phyloP scores from a whole-genome alignment of 1,140 invertebrate genomes.

The Neuroterus valhalla region DNA sequence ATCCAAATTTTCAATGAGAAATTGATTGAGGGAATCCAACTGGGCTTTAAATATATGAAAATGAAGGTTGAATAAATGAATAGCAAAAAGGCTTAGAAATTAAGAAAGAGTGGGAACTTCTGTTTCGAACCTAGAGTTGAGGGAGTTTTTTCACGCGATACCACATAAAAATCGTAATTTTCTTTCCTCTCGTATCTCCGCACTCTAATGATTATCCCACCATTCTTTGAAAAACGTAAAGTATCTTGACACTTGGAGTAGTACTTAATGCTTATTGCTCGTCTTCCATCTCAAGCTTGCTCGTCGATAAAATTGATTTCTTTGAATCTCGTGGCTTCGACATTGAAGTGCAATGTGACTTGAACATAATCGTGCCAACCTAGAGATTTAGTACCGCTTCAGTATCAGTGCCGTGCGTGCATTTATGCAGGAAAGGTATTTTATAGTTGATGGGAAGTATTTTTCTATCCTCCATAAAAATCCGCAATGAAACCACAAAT shows the following conservation, averaged over 20 bases:
- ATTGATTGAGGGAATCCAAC: background rate
- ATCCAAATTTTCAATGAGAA: background rate
- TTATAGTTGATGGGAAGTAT: background rate
- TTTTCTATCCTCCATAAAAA: background rate
- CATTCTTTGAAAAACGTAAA: constrained; percentile 21
- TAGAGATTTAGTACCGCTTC: background rate
- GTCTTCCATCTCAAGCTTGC: background rate
- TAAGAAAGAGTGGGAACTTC: background rate
- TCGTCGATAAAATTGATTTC: constrained; percentile 18
- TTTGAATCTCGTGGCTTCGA: background rate
- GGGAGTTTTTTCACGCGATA: background rate
- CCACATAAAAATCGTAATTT: background rate
- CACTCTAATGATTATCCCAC: background rate
- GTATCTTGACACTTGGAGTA: background rate
- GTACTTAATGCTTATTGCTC: background rate
- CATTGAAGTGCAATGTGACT: constrained; percentile 15
- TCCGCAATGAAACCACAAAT: background rate
- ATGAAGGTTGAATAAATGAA: background rate
- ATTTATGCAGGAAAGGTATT: constrained; percentile 13
- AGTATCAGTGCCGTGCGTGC: background rate
- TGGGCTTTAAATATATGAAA: background rate
- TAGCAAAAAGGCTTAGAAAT: background rate
- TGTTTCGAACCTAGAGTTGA: background rate
- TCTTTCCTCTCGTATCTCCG: background rate
- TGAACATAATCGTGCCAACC: constrained; percentile 12